These are phyloP conservation scores for Callimorpha dominula DNA, from an alignment of 2,888 invertebrate species.

Conservation along the genomic window DNA sequence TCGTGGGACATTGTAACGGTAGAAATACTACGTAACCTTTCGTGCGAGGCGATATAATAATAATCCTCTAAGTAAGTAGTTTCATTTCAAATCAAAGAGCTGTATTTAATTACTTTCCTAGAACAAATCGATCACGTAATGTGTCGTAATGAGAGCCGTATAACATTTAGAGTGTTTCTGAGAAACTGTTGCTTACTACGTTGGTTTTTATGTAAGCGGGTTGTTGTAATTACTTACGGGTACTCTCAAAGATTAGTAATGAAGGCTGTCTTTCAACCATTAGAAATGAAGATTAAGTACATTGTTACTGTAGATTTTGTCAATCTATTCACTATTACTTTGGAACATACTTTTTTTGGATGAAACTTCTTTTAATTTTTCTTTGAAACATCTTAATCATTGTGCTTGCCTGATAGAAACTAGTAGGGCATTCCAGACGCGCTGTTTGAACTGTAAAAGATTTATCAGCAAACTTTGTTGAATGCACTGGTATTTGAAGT, in stretches of 20 bases:
- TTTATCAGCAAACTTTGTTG: too few relatives aligned
- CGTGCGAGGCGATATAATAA: too few relatives aligned
- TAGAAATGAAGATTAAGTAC: neutral
- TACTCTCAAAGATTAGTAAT: neutral
- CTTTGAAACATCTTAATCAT: too few relatives aligned
- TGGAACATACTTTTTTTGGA: too few relatives aligned
- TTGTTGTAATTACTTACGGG: neutral
- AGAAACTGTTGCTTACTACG: constrained; percentile 2
- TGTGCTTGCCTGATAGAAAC: too few relatives aligned
- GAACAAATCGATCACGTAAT: constrained; percentile 18
- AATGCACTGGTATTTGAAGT: too few relatives aligned
- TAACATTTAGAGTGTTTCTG: constrained; percentile 13
- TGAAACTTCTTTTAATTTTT: too few relatives aligned
- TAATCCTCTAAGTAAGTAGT: neutral
- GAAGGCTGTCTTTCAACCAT: neutral
- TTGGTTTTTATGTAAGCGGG: constrained; percentile 10
- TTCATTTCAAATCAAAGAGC: neutral
- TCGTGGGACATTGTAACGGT: too few relatives aligned
- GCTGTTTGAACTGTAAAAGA: too few relatives aligned
- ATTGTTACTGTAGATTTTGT: neutral
- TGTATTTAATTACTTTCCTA: constrained; percentile 7
- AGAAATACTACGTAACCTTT: too few relatives aligned
- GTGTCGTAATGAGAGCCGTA: constrained; percentile 12
- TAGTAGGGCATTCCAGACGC: too few relatives aligned
- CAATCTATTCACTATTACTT: neutral